phyloP scores from a whole-genome alignment of 2,797 vertebrate species.

The Trachops cirrhosus region DNA sequence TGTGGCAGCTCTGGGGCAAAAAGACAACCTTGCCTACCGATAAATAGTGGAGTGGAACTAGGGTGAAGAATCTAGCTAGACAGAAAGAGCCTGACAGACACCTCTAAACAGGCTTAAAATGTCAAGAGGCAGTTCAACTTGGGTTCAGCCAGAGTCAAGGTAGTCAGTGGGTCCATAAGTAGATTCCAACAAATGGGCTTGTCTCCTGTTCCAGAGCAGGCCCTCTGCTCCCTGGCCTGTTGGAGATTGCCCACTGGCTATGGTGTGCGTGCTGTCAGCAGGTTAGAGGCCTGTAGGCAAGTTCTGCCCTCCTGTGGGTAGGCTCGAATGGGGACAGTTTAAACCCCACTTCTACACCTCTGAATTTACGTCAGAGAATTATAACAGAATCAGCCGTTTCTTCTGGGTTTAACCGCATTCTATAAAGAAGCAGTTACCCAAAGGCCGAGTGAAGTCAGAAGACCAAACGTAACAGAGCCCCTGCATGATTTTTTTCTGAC shows the following conservation, averaged over 20 bases:
- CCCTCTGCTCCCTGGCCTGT: neutral
- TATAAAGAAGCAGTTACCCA: neutral
- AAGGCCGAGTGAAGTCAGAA: slow-evolving; percentile 1
- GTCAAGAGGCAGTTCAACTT: neutral
- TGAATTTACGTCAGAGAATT: slow-evolving; percentile 60
- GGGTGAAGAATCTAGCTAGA: neutral
- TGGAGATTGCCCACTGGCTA: neutral
- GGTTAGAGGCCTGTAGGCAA: neutral
- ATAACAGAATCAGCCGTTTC: neutral
- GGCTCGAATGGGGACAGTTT: neutral
- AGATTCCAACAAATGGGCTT: neutral
- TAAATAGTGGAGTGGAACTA: neutral
- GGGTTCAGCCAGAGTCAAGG: neutral
- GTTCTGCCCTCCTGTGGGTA: neutral
- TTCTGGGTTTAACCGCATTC: slow-evolving; percentile 52
- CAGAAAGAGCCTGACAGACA: neutral
- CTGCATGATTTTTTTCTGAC: neutral
- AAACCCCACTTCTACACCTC: neutral
- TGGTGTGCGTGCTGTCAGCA: neutral
- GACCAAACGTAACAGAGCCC: neutral
- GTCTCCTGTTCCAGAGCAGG: neutral
- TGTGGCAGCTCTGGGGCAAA: neutral
- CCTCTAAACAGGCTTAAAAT: neutral
- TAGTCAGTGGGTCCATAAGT: neutral
- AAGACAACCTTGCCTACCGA: neutral